Conservation (phyloP, 2,888 invertebrate species). For the Cantharis rufa region DNA sequence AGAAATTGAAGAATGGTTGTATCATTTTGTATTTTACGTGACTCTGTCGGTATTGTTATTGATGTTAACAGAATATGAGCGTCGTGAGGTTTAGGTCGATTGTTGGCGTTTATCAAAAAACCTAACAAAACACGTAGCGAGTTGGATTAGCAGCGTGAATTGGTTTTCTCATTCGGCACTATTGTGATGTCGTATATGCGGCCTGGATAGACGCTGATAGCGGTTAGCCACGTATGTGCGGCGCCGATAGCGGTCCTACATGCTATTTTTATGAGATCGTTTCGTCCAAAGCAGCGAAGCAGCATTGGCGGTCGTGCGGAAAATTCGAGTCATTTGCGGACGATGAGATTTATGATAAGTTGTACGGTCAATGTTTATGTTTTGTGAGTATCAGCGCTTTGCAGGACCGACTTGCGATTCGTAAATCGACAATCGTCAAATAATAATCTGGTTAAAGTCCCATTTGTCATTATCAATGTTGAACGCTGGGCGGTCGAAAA, state of each 20-base stretch:
- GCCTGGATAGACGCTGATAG: slow-evolving; percentile 29
- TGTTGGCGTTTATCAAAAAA: slow-evolving; percentile 20
- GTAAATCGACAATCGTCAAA: slow-evolving; percentile 26
- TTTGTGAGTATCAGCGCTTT: slow-evolving; percentile 15
- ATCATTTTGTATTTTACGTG: slow-evolving; percentile 1
- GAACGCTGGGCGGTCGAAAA: slow-evolving; percentile 4
- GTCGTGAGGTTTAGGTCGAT: not conserved
- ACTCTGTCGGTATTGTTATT: slow-evolving; percentile 1
- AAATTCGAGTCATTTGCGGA: slow-evolving; percentile 40
- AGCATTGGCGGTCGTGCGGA: slow-evolving; percentile 36
- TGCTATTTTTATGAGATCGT: slow-evolving; percentile 28
- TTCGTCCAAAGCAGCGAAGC: slow-evolving; percentile 20
- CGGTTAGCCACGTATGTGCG: slow-evolving; percentile 28
- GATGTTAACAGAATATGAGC: slow-evolving; percentile 7
- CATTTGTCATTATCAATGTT: slow-evolving; percentile 28
- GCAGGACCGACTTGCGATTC: slow-evolving; percentile 8
- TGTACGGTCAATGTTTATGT: slow-evolving; percentile 34
- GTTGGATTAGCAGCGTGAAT: slow-evolving; percentile 17
- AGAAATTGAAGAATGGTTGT: not conserved
- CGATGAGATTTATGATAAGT: slow-evolving; percentile 41
- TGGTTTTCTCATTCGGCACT: slow-evolving; percentile 24
- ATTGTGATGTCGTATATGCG: slow-evolving; percentile 24
- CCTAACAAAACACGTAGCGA: slow-evolving; percentile 9
- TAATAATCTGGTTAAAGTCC: slow-evolving; percentile 26
- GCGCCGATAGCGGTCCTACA: slow-evolving; percentile 28